Evolutionary conservation across 2,888 invertebrate genomes (phyloP), one percentile per base, ranked within the genome.

Genomic region (Psylliodes chrysocephalus): DNA sequence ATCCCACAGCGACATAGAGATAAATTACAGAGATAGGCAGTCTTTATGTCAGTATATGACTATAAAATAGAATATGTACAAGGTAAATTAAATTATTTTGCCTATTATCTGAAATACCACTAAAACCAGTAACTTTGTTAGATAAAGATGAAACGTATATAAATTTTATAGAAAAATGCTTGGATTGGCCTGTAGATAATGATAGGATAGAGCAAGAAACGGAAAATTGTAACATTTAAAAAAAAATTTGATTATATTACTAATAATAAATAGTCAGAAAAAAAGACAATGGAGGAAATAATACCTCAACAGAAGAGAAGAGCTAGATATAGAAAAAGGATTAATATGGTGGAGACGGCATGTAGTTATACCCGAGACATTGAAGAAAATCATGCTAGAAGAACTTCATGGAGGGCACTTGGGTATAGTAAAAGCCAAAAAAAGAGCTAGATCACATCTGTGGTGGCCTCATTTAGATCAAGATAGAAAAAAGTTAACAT

Each of bases 1-100:
- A 51, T 51, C 8, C 76, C 76, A 5, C 67, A 70, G 33, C 74
- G 78, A 73, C 74, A 75, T 17, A 75, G 77, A 6, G 74, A 74
- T 17, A 57, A 79, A 60, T 47, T 78, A 2, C 77, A 77, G 56
- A 57, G 77, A 49, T 79, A 74, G 76, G 57, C 63, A 7, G 28
- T 61, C 10, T 61, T 28, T 18, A 4, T 59, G 12, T 12, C 55
- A 17, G 59, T 49, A 8, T 63, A 40, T 44, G 47, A 54, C 30
- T 63, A 44, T 30, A 59, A 28, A 22, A 59, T 63, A n/a, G 52
- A 63, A 30, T 47, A 63, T 30, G 30, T 63, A n/a, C 35, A 59
- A 19, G 38, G 56, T 18, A 52, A 59, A 33, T 12, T 59, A 6
- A 63, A 59, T 18, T 3, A 33, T 18, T 18, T 57, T 25, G 33